Conservation (phyloP, 2,797 vertebrate species). For the Argyrosomus regius region DNA sequence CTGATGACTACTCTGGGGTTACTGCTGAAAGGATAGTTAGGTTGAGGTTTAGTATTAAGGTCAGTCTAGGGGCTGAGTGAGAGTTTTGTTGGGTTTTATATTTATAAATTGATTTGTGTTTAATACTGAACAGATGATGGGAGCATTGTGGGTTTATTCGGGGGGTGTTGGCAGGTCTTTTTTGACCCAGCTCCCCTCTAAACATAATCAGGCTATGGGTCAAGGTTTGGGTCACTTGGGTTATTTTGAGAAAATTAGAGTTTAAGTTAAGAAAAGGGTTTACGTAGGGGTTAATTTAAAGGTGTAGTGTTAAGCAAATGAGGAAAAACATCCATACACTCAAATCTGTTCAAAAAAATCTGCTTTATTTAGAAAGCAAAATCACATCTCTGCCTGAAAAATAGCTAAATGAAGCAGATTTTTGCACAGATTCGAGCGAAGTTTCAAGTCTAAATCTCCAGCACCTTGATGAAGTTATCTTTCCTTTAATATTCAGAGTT, state of each 20-base stretch:
- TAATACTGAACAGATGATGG: background rate
- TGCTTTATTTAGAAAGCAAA: no score
- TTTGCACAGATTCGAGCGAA: no score
- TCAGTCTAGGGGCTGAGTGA: background rate
- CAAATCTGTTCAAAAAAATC: no score
- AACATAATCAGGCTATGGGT: background rate
- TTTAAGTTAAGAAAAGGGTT: background rate
- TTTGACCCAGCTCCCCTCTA: background rate
- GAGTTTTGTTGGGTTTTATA: background rate
- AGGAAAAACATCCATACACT: no score
- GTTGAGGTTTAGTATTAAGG: background rate
- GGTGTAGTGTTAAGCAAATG: no score
- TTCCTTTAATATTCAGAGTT: no score
- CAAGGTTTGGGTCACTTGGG: background rate
- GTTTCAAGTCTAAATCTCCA: no score
- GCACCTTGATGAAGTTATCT: no score
- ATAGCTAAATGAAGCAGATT: no score
- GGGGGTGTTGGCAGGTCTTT: no score
- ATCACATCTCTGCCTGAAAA: no score
- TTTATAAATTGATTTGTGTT: background rate
- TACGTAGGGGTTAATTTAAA: background rate
- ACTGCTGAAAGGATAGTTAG: background rate
- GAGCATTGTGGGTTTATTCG: background rate
- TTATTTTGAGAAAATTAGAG: conserved; percentile 5
- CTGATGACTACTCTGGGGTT: background rate